These are phyloP conservation scores for Dolichoris vasculosae DNA, from an alignment of 1,140 invertebrate genomes.

Conservation along the genomic window DNA sequence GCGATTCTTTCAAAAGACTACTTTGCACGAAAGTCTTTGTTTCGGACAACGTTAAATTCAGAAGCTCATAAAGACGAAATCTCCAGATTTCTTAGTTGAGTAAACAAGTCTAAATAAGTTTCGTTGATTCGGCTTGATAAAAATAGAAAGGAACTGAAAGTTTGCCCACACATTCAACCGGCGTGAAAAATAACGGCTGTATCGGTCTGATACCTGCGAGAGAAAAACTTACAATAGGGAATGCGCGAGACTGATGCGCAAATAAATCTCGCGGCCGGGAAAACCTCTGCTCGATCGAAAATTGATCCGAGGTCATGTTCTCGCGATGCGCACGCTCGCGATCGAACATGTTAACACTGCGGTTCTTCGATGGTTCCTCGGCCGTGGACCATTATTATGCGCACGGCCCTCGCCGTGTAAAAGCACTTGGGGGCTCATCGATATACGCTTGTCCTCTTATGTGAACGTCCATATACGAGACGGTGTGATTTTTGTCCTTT, in stretches of 20 bases:
- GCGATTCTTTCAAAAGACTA: not conserved
- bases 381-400: constrained; percentile 27
- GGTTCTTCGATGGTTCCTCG: constrained; percentile 13
- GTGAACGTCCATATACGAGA: not conserved
- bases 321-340: constrained; percentile 19
- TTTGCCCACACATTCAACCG: not conserved
- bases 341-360: constrained; percentile 35
- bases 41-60: too few species aligned
- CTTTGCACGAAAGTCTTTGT: too few species aligned
- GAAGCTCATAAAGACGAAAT: too few species aligned
- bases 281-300: constrained; percentile 26
- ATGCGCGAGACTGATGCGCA: too few species aligned
- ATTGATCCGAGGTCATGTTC: constrained; percentile 45
- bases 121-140: too few species aligned
- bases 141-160: not conserved
- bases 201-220: not conserved
- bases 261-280: not conserved
- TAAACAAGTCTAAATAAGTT: too few species aligned
- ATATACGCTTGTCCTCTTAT: not conserved
- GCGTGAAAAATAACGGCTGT: too few species aligned
- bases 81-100: too few species aligned
- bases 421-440: not conserved
- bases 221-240: too few species aligned
- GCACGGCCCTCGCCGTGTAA: constrained; percentile 1
- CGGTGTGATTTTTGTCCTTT: not conserved